Percentiles rank a stretch among this genome's conserved stretches.
Evolutionary conservation across 2,888 invertebrate species (phyloP).

Genomic region (Xestia xanthographa): DNA sequence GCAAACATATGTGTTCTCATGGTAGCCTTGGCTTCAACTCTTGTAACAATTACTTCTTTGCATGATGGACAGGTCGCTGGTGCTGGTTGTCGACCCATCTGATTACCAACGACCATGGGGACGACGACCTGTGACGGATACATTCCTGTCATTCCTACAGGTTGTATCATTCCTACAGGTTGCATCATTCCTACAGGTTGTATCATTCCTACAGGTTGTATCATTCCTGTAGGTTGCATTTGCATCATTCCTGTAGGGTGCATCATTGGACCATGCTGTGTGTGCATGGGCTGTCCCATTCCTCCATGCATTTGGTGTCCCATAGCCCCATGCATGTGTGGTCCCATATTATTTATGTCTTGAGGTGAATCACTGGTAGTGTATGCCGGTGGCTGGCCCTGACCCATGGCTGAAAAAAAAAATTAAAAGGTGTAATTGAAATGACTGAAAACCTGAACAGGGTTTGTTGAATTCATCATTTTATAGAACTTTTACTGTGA

Average conservation of each 20-base stretch:
- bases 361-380: neutral
- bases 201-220: constrained; percentile 2
- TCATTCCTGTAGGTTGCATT: neutral
- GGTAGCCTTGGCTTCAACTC: constrained; percentile 22
- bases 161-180: constrained; percentile 3
- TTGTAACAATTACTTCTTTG: constrained; percentile 15
- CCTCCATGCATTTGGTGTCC: constrained; percentile 17
- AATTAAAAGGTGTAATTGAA: neutral
- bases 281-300: constrained; percentile 5
- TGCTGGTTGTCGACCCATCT: constrained; percentile 28
- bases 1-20: constrained; percentile 23
- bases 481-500: neutral
- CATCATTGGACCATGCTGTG: constrained; percentile 5
- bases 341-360: neutral
- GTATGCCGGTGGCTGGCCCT: constrained; percentile 68
- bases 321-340: constrained; percentile 10
- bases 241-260: constrained; percentile 4
- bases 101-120: constrained; percentile 20
- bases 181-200: constrained; percentile 7
- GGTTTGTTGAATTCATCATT: neutral
- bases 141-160: constrained; percentile 1
- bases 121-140: constrained; percentile 1
- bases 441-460: neutral
- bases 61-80: constrained; percentile 10
- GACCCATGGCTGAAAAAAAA: constrained; percentile 45